Evolutionary conservation across 1,140 invertebrate genomes (phyloP), one percentile per base, ranked within the genome.

Genomic region (Conopomorpha cramerella): DNA sequence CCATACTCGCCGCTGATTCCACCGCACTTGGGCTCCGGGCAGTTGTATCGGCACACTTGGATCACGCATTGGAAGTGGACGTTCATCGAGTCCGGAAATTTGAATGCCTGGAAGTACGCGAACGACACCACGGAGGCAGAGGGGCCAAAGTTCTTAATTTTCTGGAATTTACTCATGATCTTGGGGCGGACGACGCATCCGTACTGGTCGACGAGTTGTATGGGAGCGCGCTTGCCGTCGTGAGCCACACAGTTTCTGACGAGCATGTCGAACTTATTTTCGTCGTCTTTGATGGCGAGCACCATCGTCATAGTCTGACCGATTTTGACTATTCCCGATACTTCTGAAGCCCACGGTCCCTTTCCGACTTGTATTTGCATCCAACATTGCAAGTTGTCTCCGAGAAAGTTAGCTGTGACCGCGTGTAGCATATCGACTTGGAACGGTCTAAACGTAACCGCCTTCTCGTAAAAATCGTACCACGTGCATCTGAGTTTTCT

Each of bases 301-400:
- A 95, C 93, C 92, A 96, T 95, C 0, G 93, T 96, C 93, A 96
- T 95, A 0, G 93, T 96, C 65, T 96, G 93, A 7, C 93, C 93
- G 39, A 96, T 96, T 74, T 95, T 95, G 1, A 96, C 93, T 48
- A 96, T 95, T 23, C 93, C 93, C 0, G 91, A 92, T 0, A 96
- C 93, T 77, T 96, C 93, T 3, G 90, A 93, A 13, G 93, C 92
- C 92, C 92, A 96, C 0, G 93, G 93, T 36, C 93, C 93, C 64
- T 94, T 95, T 16, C 93, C 93, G 13, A 93, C 91, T 70, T 96
- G 93, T 44, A 96, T 95, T 68, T 95, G 93, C 92, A 95, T 95
- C 93, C 93, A 96, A 66, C 93, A 96, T 63, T 95, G 92, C 34
- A 96, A 79, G 71, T 96, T 96, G 74, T 96, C 93, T 10, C 93